phyloP scores from a whole-genome alignment of 2,888 invertebrate genomes.

The Papilio gigon region DNA sequence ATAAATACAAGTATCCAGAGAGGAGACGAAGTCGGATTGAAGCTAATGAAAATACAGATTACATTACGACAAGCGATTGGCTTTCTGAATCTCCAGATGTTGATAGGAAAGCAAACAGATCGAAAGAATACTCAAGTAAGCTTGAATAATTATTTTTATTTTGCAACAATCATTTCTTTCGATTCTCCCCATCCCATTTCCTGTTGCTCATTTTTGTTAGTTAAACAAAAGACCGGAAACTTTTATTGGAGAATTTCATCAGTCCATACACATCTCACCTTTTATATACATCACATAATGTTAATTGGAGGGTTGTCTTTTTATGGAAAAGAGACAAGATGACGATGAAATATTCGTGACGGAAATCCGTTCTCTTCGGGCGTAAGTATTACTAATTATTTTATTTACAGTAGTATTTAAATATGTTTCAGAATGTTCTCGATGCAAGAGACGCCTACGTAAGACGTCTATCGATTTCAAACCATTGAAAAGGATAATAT shows the following conservation, averaged over 20 bases:
- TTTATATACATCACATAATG: too few species aligned
- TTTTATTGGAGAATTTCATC: not conserved
- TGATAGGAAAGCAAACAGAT: not conserved
- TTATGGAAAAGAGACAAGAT: too few species aligned
- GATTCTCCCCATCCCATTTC: too few species aligned
- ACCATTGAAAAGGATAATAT: conserved; percentile 24
- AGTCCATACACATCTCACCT: not conserved
- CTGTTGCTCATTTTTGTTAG: too few species aligned
- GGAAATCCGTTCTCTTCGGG: too few species aligned
- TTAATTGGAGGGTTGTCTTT: too few species aligned
- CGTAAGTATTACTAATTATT: too few species aligned
- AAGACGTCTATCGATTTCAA: conserved; percentile 31
- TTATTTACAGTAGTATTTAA: not conserved
- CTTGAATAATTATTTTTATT: not conserved
- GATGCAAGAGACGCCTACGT: conserved; percentile 17
- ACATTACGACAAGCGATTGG: not conserved
- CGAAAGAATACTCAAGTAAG: conserved; percentile 10
- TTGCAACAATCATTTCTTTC: too few species aligned
- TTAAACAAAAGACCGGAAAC: not conserved
- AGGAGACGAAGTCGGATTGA: not conserved
- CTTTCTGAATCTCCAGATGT: not conserved
- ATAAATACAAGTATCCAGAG: conserved; percentile 2
- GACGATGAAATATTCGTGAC: too few species aligned
- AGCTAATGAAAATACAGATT: not conserved
- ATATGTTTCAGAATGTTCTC: conserved; percentile 24